Evolutionary conservation across 2,113 vertebrate species (phyloP).

Genomic region (Beaufortia kweichowensis): DNA sequence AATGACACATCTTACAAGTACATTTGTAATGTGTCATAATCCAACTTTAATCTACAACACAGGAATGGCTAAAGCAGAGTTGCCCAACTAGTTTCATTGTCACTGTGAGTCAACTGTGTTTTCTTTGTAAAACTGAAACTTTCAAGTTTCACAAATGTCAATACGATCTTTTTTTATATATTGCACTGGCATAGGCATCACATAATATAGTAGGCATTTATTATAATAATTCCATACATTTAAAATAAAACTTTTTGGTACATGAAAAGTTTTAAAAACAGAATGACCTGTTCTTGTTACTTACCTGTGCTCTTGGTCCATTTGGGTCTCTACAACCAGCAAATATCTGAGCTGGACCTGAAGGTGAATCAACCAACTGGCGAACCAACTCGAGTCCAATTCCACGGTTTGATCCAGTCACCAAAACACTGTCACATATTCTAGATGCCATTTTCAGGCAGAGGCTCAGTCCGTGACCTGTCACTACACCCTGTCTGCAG

Average conservation of each 20-base stretch:
- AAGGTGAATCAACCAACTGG: slow-evolving; percentile 54
- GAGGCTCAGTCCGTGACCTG: not conserved
- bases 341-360: slow-evolving; percentile 60
- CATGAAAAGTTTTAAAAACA: not conserved
- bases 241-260: not conserved
- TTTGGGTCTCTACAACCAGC: slow-evolving; percentile 66
- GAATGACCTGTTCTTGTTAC: not conserved
- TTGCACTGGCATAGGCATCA: not conserved
- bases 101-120: slow-evolving; percentile 13
- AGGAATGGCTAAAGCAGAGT: not conserved
- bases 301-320: slow-evolving; percentile 61
- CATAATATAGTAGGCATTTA: not conserved
- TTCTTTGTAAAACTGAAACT: not conserved
- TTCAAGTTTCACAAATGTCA: not conserved
- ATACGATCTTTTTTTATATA: not conserved
- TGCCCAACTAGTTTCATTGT: slow-evolving; percentile 1
- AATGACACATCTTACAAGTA: not conserved
- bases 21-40: not conserved
- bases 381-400: slow-evolving; percentile 65
- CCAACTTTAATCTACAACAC: not conserved
- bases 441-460: slow-evolving; percentile 26
- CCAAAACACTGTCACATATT: slow-evolving; percentile 52
- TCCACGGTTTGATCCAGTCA: slow-evolving; percentile 68
- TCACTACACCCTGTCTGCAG: not conserved
- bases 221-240: not conserved